Evolutionary conservation across 1,140 invertebrate genomes (phyloP).

Genomic region (Olivierus martensii): DNA sequence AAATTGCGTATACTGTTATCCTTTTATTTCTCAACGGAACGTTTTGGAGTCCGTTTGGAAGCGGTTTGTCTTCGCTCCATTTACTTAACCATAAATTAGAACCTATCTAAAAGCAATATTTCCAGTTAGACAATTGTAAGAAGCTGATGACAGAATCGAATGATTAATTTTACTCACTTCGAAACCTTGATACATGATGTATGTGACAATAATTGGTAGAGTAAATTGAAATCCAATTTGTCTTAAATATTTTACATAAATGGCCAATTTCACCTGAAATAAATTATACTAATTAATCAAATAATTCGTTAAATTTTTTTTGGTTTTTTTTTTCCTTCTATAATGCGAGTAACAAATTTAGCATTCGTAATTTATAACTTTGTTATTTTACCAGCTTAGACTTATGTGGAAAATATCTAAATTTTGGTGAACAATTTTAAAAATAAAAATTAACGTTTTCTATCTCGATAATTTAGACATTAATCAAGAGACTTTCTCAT

Average conservation of each 20-base stretch:
- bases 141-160: neutral
- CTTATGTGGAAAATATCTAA: no score
- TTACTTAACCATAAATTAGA: conserved; percentile 9
- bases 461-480: no score
- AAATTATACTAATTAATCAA: no score
- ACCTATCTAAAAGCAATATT: neutral
- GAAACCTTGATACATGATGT: neutral
- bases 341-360: no score
- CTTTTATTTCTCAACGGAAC: neutral
- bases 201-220: neutral
- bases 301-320: no score
- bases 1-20: conserved; percentile 1
- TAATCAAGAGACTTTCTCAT: no score
- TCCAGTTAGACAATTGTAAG: neutral
- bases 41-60: neutral
- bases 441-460: no score
- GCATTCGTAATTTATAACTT: no score
- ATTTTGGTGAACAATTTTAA: no score
- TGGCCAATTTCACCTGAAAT: neutral
- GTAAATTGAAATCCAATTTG: neutral
- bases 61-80: conserved; percentile 3
- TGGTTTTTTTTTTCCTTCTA: no score
- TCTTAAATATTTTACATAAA: conserved; percentile 1
- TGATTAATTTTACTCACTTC: neutral
- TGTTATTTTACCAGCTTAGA: no score